Evolutionary conservation across 53 echinoderm and acorn worm species (phyloP).

Genomic region (Stichopus horrens): DNA sequence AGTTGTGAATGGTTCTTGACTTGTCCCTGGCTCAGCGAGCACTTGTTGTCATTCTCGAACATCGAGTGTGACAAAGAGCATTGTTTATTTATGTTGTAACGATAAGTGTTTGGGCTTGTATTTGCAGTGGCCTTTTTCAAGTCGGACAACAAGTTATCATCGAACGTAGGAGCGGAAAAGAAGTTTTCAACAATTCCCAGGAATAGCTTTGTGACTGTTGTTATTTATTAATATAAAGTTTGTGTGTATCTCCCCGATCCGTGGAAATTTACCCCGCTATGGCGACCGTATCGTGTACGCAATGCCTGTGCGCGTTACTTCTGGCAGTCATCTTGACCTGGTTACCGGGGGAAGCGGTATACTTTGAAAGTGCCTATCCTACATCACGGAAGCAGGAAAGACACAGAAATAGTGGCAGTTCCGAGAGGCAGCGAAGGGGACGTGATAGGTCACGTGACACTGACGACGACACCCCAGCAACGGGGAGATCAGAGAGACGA

Average conservation of each 20-base stretch:
- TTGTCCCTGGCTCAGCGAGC: background rate
- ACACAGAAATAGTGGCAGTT: background rate
- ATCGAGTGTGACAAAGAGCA: background rate
- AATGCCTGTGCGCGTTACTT: constrained; percentile 27
- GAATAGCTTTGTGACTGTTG: background rate
- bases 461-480: background rate
- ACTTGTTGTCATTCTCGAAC: background rate
- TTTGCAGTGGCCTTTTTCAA: too few species aligned
- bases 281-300: constrained; percentile 24
- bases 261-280: background rate
- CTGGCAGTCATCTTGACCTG: constrained; percentile 28
- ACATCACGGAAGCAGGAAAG: constrained; percentile 18
- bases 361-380: constrained; percentile 37
- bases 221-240: background rate
- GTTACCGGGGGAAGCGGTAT: constrained; percentile 41
- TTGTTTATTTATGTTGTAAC: background rate
- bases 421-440: background rate
- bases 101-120: background rate
- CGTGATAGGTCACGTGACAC: background rate
- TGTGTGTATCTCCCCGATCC: background rate
- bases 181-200: too few species aligned
- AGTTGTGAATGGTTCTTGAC: too few species aligned
- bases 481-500: constrained; percentile 17
- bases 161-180: too few species aligned
- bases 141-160: too few species aligned